Conservation (phyloP, 2,113 vertebrate genomes). For the Malurus elegans region DNA sequence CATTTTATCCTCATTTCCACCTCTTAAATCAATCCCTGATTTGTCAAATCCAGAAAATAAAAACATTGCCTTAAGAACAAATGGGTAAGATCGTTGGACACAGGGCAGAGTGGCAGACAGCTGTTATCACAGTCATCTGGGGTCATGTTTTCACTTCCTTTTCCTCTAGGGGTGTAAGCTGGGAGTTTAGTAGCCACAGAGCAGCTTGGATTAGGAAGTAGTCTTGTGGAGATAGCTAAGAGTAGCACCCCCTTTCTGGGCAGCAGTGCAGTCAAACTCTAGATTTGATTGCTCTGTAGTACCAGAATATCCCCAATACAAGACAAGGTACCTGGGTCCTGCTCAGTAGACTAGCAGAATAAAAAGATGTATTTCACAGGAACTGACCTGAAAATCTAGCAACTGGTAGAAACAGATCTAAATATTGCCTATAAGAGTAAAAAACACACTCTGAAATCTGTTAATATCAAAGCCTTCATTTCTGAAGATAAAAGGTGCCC, state of each 20-base stretch:
- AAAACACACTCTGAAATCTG: neutral
- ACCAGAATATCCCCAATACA: neutral
- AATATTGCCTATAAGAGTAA: neutral
- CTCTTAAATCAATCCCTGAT: slow-evolving; percentile 29
- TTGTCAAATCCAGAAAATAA: slow-evolving; percentile 9
- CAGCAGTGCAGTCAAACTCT: neutral
- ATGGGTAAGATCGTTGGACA: neutral
- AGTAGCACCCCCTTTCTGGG: neutral
- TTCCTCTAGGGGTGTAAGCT: neutral
- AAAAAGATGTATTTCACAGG: neutral
- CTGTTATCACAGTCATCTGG: neutral
- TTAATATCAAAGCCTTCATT: neutral
- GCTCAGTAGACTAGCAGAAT: neutral
- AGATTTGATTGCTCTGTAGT: neutral
- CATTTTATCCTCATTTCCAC: slow-evolving; percentile 6
- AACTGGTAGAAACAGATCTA: neutral
- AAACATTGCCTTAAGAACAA: neutral
- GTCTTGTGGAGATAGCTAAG: neutral
- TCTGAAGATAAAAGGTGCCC: neutral
- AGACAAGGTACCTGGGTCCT: neutral
- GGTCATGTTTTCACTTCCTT: neutral
- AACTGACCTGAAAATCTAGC: neutral
- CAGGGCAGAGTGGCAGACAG: neutral
- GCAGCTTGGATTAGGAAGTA: neutral
- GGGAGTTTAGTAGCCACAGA: neutral